A percentile compares a stretch with the other conserved stretches of the same genome.
Evolutionary conservation across 2,888 invertebrate species (phyloP).

Genomic region (Morpho achilles): DNA sequence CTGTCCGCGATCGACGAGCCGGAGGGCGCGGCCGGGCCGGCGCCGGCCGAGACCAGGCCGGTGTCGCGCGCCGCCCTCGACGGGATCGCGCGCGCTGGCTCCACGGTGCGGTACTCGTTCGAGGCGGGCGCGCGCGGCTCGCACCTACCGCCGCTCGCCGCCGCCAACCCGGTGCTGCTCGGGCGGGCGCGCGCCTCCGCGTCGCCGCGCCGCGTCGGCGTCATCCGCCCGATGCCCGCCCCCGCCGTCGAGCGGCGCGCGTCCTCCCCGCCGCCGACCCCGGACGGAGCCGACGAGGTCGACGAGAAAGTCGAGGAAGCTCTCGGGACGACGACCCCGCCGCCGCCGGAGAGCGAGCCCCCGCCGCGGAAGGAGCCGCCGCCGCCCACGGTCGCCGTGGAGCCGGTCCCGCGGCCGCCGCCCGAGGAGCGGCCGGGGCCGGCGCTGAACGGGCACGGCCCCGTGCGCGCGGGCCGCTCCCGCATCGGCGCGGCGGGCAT

Average conservation of each 20-base stretch:
- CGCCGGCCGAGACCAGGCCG: constrained; percentile 42
- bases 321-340: constrained; percentile 34
- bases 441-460: constrained; percentile 42
- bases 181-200: constrained; percentile 51
- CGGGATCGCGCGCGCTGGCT: constrained; percentile 83
- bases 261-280: constrained; percentile 27
- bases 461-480: neutral
- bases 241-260: constrained; percentile 29
- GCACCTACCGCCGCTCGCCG: constrained; percentile 60
- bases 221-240: constrained; percentile 76
- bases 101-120: constrained; percentile 81
- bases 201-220: constrained; percentile 71
- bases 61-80: constrained; percentile 82
- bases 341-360: constrained; percentile 33
- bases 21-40: constrained; percentile 39
- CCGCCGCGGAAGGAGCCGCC: constrained; percentile 41
- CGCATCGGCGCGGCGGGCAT: constrained; percentile 50
- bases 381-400: constrained; percentile 64
- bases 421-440: constrained; percentile 44
- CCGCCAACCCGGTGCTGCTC: constrained; percentile 58
- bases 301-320: constrained; percentile 34
- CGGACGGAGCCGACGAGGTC: constrained; percentile 28
- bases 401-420: constrained; percentile 48
- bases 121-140: constrained; percentile 52
- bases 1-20: constrained; percentile 42